These are phyloP conservation scores for Novumbra hubbsi DNA, from an alignment of 2,797 vertebrate species.

Conservation along the genomic window DNA sequence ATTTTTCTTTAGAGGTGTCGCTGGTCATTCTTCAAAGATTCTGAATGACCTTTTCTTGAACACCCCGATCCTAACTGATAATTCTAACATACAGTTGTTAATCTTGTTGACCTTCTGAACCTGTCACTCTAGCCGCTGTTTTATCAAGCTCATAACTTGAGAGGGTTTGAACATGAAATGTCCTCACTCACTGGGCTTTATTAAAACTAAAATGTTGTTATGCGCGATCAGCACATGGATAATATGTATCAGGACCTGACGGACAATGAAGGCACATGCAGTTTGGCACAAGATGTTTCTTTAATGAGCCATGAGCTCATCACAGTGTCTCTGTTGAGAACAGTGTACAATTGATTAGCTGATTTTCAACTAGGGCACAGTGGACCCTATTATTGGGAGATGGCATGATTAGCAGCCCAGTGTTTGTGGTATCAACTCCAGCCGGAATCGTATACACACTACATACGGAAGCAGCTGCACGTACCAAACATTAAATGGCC, in stretches of 20 bases:
- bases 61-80: background rate
- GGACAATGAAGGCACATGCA: background rate
- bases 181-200: background rate
- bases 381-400: background rate
- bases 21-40: background rate
- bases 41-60: background rate
- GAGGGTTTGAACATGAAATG: background rate
- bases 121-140: background rate
- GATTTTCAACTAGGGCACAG: background rate
- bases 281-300: background rate
- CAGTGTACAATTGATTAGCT: background rate
- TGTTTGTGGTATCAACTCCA: background rate
- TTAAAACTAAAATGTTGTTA: background rate
- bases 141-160: background rate
- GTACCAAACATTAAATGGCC: background rate
- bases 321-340: background rate
- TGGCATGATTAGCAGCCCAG: background rate
- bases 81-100: background rate
- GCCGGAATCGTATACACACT: background rate
- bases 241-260: background rate
- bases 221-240: background rate
- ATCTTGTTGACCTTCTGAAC: background rate
- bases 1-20: background rate
- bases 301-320: background rate
- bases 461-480: background rate